These are phyloP conservation scores for Zygogramma bicolorata DNA, from an alignment of 2,888 invertebrate species.

Conservation along the genomic window DNA sequence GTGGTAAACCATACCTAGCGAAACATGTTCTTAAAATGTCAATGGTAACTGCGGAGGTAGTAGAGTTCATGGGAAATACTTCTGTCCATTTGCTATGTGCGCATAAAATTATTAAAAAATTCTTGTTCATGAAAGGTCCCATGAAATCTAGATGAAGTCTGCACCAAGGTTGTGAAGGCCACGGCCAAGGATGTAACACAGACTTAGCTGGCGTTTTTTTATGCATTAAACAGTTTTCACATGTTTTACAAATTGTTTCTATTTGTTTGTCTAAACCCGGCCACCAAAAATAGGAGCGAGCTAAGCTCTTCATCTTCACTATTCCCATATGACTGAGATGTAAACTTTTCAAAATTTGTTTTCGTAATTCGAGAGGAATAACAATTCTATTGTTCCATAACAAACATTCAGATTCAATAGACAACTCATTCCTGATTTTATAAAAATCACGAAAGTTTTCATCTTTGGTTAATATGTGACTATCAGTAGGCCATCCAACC, in stretches of 20 bases:
- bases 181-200: neutral
- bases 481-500: too few species aligned
- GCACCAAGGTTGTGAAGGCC: neutral
- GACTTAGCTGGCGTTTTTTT: neutral
- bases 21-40: neutral
- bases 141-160: neutral
- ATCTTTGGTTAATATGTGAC: too few species aligned
- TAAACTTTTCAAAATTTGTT: neutral
- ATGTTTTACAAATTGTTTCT: neutral
- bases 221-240: neutral
- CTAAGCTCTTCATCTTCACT: neutral
- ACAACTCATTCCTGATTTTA: too few species aligned
- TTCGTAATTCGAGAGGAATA: neutral
- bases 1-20: slow-evolving; percentile 4
- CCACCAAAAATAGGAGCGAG: neutral
- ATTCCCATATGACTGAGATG: neutral
- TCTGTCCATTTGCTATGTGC: neutral
- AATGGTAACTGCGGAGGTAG: neutral
- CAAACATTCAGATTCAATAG: too few species aligned
- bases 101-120: neutral
- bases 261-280: neutral
- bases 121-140: neutral
- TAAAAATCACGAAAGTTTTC: too few species aligned
- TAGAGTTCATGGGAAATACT: neutral
- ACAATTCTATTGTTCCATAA: slow-evolving; percentile 16